Base-by-base conservation (phyloP, 2,888 invertebrate species). In the Aelia acuminata region DNA sequence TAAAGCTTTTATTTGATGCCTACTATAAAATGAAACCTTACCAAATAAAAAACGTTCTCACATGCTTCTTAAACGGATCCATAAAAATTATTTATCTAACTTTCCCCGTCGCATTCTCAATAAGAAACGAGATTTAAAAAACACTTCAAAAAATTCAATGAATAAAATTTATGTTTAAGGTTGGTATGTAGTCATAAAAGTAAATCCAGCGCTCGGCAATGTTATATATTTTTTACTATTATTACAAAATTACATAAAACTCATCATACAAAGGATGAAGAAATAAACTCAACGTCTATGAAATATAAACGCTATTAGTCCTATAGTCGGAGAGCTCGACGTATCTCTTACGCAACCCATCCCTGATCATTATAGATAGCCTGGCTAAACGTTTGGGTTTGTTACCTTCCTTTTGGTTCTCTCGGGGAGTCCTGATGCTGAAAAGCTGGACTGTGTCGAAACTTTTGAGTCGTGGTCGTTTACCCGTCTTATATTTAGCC, bases 321-420 rank as follows among this genome's bases (percentile, higher is more conserved):
- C 3, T 70, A 35, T 31, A 70, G 31, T 35, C 13, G 35, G 11
- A 70, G 35, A 70, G 18, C 63, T 35, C 63, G 31, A 35, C 63
- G 63, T 31, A 35, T 70, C 63, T 70, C 63, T 70, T 70, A 70
- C 35, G 63, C 63, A 70, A 70, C 63, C 31, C 35, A 31, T 70
- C 63, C 63, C 63, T 70, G 63, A 70, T 70, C 63, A 70, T 70
- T 70, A 70, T 70, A 70, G 63, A 70, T 70, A 70, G 63, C 63
- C 63, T 70, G 35, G 63, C 63, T 70, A 70, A 70, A 70, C 63
- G 63, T 70, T 70, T 70, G 63, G 63, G 63, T 70, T 70, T 70
- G 63, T 70, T 70, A 70, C 31, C 63, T 70, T 70, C 63, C 63
- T 70, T 35, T 70, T 18, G 63, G 63, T 70, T 20, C 35, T 35